phyloP scores from a whole-genome alignment of 2,888 invertebrate species.

The Pyrochroa serraticornis region DNA sequence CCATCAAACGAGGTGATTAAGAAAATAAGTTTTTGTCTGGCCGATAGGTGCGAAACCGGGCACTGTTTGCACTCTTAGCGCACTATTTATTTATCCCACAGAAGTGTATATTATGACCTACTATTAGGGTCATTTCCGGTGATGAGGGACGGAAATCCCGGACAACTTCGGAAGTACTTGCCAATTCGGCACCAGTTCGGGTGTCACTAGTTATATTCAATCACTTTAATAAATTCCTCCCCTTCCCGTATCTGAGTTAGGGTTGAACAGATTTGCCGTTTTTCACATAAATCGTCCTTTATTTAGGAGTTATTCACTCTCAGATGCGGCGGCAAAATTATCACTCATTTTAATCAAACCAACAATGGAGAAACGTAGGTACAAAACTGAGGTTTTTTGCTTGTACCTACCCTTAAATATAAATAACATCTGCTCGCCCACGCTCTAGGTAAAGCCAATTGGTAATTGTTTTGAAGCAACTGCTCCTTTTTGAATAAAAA shows the following conservation, averaged over 20 bases:
- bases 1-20: too few species aligned
- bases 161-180: constrained; percentile 46
- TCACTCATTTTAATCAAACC: constrained; percentile 22
- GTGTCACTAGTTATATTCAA: constrained; percentile 29
- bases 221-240: constrained; percentile 35
- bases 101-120: constrained; percentile 42
- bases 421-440: constrained; percentile 45
- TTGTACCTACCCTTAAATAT: constrained; percentile 17
- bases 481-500: constrained; percentile 43
- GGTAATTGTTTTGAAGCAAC: constrained; percentile 47
- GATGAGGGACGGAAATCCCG: constrained; percentile 43
- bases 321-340: constrained; percentile 8
- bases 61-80: constrained; percentile 23
- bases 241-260: constrained; percentile 26
- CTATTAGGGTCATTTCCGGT: constrained; percentile 45
- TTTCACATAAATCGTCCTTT: constrained; percentile 19
- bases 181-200: constrained; percentile 39
- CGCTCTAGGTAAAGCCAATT: constrained; percentile 39
- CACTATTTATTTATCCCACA: constrained; percentile 47
- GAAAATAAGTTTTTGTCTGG: background rate
- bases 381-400: constrained; percentile 25
- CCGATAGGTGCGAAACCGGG: constrained; percentile 23
- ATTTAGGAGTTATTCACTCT: background rate
- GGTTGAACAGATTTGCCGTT: constrained; percentile 31
- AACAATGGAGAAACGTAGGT: constrained; percentile 19